Base-by-base conservation (phyloP, 2,797 vertebrate genomes). In the Cephalopachus bancanus region DNA sequence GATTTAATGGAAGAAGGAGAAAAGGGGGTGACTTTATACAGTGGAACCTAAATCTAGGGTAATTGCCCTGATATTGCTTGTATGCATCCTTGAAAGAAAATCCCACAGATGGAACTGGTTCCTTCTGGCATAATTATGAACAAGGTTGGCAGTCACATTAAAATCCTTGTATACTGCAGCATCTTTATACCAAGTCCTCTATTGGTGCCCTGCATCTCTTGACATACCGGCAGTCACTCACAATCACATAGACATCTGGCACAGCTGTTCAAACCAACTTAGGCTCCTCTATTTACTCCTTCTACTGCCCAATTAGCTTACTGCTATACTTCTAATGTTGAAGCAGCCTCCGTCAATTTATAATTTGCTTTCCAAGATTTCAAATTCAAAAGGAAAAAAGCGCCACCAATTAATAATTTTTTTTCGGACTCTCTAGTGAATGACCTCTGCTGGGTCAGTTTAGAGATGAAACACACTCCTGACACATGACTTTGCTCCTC, bases 111-210 rank as follows among this genome's bases (percentile, higher is more conserved):
- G 22, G 57, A 80, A 22, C 5, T 20, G 20, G 11, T 10, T 62
- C 19, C 17, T 59, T 10, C 15, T 12, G 24, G 17, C 8, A 22
- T 17, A 26, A 0, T 33, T 20, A 5, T 37, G 12, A 16, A 15
- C 64, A 59, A 37, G 17, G 22, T 9, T 5, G 33, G 22, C 1
- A 60, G 20, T 5, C 1, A 12, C 0, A 2, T 8, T 60, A 44
- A 33, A n/a, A 15, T 71, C 15, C 14, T 44, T 10, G 44, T 4
- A 15, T 0, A 8, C 1, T 24, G 17, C 4, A 60, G 30, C 1
- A 3, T 37, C 14, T 30, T 22, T 28, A 57, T 51, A 5, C 15
- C 7, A 8, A 16, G 30, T 62, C 64, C 6, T 24, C 4, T 55
- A 16, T 49, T 8, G 3, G 26, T 24, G 11, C 22, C 26, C 57